A percentile compares a stretch with the other conserved stretches of the same genome.
These are phyloP conservation scores for Eptatretus burgeri DNA, from an alignment of 2,113 vertebrate species.

Conservation along the genomic window DNA sequence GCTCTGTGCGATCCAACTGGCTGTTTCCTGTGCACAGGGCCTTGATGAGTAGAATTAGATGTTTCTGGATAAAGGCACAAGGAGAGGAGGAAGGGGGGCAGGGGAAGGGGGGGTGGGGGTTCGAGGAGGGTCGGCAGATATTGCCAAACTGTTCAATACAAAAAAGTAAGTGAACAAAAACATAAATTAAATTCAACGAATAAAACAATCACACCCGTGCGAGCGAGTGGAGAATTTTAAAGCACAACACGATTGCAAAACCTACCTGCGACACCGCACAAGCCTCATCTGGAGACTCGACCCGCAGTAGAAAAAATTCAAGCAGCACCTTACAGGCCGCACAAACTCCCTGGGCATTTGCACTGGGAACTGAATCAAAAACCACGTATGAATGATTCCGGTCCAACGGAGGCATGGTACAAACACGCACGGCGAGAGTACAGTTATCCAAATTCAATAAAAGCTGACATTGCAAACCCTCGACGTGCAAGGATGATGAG, in stretches of 20 bases:
- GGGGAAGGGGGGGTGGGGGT: neutral
- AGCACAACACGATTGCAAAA: too few species aligned
- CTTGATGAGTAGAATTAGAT: conserved; percentile 92
- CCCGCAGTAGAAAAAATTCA: conserved; percentile 66
- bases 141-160: too few species aligned
- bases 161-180: too few species aligned
- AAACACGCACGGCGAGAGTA: too few species aligned
- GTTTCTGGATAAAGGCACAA: conserved; percentile 29
- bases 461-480: too few species aligned
- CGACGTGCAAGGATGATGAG: too few species aligned
- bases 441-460: too few species aligned
- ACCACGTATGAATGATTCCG: conserved; percentile 9
- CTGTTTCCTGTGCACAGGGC: conserved; percentile 87
- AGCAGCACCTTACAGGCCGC: conserved; percentile 90
- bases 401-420: too few species aligned
- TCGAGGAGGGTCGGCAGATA: neutral
- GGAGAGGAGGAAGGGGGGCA: neutral
- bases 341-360: conserved; percentile 69
- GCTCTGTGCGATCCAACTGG: conserved; percentile 76
- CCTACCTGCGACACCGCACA: conserved; percentile 89
- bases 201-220: too few species aligned
- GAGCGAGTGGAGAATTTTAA: too few species aligned
- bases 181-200: too few species aligned
- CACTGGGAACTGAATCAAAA: conserved; percentile 45
- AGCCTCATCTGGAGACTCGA: conserved; percentile 89